Base-by-base conservation (phyloP, 2,888 invertebrate genomes). In the Sinodicranocentrus sp. region DNA sequence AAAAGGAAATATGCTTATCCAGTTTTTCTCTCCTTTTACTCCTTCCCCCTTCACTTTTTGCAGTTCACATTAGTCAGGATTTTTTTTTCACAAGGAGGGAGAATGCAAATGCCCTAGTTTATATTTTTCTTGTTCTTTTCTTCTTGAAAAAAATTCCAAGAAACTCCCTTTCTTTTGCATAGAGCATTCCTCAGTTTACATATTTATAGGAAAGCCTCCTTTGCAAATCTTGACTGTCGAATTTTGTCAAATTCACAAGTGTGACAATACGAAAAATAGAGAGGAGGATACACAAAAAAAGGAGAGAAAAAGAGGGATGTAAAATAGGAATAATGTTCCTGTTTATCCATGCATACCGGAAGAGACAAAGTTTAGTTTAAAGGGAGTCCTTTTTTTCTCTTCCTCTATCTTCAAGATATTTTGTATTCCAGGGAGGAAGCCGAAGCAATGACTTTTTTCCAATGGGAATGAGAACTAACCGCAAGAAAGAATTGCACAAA, bases 61-160 rank as follows among this genome's bases (percentile, higher is more conserved):
- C 67, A 68, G 43, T 77, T 26, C 68, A 44, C 77, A 77, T 77
- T 77, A 68, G 67, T 68, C 68, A 68, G 26, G 67, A 68, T 59
- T 59, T 52, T 52, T 52, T 52, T 39, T 65, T 65, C 75, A 57
- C 59, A 39, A 17, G 21, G 33, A 70, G 17, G 52, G 63, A 33
- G 79, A 72, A 79, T 79, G 79, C 72, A 72, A 79, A 79, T 79
- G 79, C n/a, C 44, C 79, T 54, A 72, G 79, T 72, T 79, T 79
- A 39, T 67, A 57, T 75, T 43, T n/a, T n/a, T n/a, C n/a, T n/a
- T n/a, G n/a, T n/a, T n/a, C n/a, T n/a, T n/a, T n/a, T n/a, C n/a
- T n/a, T n/a, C n/a, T n/a, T 73, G n/a, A 61, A 23, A 26, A 17
- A n/a, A 17, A 52, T 10, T 8, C 5, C 10, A 52, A 52, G n/a